Evolutionary conservation across 2,797 vertebrate genomes (phyloP).

Genomic region (Chromis chromis): DNA sequence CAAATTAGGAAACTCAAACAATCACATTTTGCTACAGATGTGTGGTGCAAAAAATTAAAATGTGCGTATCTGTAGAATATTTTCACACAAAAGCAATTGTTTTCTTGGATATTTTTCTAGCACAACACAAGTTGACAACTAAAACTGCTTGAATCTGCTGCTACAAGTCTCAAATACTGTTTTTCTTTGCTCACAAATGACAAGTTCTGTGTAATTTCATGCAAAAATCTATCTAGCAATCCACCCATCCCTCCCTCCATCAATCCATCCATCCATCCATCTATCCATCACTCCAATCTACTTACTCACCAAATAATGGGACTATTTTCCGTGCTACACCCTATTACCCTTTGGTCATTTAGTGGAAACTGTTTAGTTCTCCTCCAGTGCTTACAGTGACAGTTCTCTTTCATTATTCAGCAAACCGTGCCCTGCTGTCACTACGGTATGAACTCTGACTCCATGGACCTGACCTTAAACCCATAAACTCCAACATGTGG

Average conservation of each 20-base stretch:
- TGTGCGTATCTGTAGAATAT: too few species aligned
- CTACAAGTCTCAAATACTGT: too few species aligned
- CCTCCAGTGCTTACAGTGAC: constrained; percentile 58
- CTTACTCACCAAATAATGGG: constrained; percentile 38
- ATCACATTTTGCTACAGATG: too few species aligned
- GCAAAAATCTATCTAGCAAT: not conserved
- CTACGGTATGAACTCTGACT: constrained; percentile 62
- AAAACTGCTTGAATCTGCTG: too few species aligned
- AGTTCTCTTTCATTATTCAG: constrained; percentile 67
- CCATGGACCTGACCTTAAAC: constrained; percentile 67
- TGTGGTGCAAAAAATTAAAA: too few species aligned
- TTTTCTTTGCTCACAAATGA: too few species aligned
- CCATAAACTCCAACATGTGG: constrained; percentile 24
- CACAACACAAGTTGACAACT: too few species aligned
- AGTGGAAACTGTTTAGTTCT: constrained; percentile 58
- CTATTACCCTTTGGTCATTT: constrained; percentile 64
- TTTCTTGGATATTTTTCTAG: too few species aligned
- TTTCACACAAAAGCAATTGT: too few species aligned
- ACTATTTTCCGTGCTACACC: constrained; percentile 42
- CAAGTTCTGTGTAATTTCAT: too few species aligned
- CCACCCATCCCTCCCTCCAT: constrained; percentile 6
- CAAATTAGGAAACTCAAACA: too few species aligned
- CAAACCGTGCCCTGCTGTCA: constrained; percentile 49
- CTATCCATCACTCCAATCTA: constrained; percentile 11
- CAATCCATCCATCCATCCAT: constrained; percentile 6